These are phyloP conservation scores for Eilema griseolum DNA, from an alignment of 2,888 invertebrate species.

Conservation along the genomic window DNA sequence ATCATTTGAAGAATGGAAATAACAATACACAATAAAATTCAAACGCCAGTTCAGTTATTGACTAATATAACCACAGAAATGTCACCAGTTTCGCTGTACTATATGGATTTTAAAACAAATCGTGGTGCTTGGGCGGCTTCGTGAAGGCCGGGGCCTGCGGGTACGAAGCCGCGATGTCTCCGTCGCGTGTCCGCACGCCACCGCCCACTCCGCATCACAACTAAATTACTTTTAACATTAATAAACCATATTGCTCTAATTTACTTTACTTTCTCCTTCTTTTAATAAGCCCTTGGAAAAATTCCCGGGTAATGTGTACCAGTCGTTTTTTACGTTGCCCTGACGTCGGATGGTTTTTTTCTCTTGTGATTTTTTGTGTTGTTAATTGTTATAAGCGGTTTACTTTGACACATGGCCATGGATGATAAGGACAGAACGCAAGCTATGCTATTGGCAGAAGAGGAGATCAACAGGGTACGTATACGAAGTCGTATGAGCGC, in stretches of 20 bases:
- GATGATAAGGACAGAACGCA: conserved; percentile 66
- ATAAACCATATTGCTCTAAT: conserved; percentile 85
- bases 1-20: not conserved
- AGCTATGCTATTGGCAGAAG: conserved; percentile 76
- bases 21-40: not conserved
- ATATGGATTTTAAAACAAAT: conserved; percentile 45
- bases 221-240: conserved; percentile 84
- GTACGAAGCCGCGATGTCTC: conserved; percentile 64
- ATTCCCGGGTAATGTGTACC: conserved; percentile 76
- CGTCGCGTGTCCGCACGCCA: conserved; percentile 73
- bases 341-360: conserved; percentile 78
- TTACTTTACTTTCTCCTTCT: conserved; percentile 83
- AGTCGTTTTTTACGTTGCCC: conserved; percentile 84
- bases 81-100: conserved; percentile 36
- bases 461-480: conserved; percentile 77
- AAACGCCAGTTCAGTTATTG: not conserved
- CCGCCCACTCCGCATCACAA: conserved; percentile 69
- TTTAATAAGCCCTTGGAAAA: conserved; percentile 83
- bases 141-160: conserved; percentile 36
- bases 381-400: conserved; percentile 48
- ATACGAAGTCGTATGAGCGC: conserved; percentile 39
- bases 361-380: conserved; percentile 53
- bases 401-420: conserved; percentile 58
- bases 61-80: conserved; percentile 22
- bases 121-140: conserved; percentile 34